A percentile compares a stretch with the other conserved stretches of the same genome.
phyloP scores from a whole-genome alignment of 2,113 vertebrate species.

The Calidris pygmaea region DNA sequence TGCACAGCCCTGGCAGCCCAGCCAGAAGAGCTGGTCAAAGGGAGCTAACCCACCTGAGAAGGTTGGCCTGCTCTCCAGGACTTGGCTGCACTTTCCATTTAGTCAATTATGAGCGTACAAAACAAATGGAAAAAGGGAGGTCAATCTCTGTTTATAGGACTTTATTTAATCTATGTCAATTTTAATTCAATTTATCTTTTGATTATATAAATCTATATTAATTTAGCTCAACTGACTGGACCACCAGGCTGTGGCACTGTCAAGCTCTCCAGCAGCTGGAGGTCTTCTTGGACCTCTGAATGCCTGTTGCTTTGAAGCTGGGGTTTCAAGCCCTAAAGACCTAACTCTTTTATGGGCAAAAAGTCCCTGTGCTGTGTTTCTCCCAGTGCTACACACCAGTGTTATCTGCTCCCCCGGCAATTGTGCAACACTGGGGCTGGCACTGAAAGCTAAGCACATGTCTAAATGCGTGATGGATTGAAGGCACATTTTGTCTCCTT shows the following conservation, averaged over 20 bases:
- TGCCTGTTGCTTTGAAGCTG: not conserved
- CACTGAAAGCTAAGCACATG: not conserved
- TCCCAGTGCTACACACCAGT: not conserved
- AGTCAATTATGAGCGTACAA: not conserved
- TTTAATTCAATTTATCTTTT: not conserved
- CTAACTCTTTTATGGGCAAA: not conserved
- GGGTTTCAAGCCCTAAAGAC: not conserved
- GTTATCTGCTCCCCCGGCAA: not conserved
- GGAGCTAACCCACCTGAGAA: not conserved
- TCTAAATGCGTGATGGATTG: not conserved
- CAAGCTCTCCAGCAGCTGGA: not conserved
- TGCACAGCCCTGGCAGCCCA: rapidly evolving
- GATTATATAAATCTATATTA: not conserved
- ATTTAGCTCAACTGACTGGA: not conserved
- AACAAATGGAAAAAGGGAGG: not conserved
- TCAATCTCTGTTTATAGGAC: not conserved
- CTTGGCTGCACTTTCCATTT: not conserved
- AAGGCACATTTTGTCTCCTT: not conserved
- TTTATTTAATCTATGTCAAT: not conserved
- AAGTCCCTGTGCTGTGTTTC: not conserved
- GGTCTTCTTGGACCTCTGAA: not conserved
- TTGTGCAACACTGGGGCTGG: not conserved
- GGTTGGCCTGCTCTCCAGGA: not conserved
- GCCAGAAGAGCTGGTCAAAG: not conserved
- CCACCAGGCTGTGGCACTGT: not conserved